A percentile compares a stretch with the other conserved stretches of the same genome.
phyloP scores from a whole-genome alignment of 2,113 vertebrate genomes.

The Campylomormyrus tamandua region DNA sequence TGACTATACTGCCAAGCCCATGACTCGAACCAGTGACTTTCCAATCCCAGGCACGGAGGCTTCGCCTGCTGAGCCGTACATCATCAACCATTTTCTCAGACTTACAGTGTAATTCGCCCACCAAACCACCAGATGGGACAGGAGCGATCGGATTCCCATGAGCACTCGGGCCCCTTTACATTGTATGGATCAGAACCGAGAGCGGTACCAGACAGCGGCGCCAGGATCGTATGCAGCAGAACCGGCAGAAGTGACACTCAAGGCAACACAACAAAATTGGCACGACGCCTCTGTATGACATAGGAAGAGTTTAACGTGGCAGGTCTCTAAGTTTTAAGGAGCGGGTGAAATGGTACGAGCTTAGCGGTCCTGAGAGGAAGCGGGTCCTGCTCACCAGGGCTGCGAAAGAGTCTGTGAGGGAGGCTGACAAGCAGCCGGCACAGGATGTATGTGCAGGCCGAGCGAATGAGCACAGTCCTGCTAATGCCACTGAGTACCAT shows the following conservation, averaged over 20 bases:
- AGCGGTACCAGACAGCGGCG: slow-evolving; percentile 21
- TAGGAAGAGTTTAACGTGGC: background rate
- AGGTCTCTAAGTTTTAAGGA: background rate
- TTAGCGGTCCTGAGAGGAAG: background rate
- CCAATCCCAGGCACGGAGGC: background rate
- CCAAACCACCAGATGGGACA: background rate
- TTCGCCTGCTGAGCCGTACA: background rate
- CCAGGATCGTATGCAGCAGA: slow-evolving; percentile 61
- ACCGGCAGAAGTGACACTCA: background rate
- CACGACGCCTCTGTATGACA: background rate
- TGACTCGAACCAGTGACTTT: background rate
- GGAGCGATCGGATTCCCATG: background rate
- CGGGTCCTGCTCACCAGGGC: background rate
- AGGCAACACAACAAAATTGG: background rate
- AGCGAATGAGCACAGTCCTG: slow-evolving; percentile 65
- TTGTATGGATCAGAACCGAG: background rate
- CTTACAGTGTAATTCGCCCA: background rate
- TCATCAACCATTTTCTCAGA: background rate
- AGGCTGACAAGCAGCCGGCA: slow-evolving; percentile 52
- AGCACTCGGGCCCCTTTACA: background rate
- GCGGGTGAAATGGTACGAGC: background rate
- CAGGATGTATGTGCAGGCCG: slow-evolving; percentile 61
- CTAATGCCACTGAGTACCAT: slow-evolving; percentile 73
- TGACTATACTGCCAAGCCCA: background rate
- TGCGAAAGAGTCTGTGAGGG: background rate